Evolutionary conservation across 1,140 invertebrate genomes (phyloP), one percentile per base, ranked within the genome.

Genomic region (Ditylenchus dipsaci): DNA sequence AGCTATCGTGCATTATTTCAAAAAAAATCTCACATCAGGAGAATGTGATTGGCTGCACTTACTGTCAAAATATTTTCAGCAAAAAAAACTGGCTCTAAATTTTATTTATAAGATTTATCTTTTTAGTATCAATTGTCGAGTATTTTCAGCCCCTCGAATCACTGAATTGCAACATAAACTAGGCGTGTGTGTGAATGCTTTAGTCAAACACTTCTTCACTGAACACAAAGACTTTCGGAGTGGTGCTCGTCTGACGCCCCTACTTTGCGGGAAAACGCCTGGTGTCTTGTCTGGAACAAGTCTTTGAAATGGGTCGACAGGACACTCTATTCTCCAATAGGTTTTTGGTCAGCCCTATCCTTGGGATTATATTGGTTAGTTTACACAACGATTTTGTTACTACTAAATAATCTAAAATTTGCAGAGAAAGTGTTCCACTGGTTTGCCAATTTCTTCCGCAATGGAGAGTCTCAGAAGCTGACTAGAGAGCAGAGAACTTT

Each of bases 291-390:
- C 84, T 99, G 59, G 93, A 97, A 84, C 90, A 93, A 84, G 91
- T 93, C 11, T 97, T 98, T 85, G 86, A 93, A 15, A 91, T 90
- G 81, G 94, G 94, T 7, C 84, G 85, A 74, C 80, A 83, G 33
- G 78, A 79, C 42, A 58, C 74, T 13, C 93, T 93, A 80, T 92
- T 91, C 80, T 94, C 92, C 23, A 88, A 90, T 27, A 86, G 93
- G 57, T 87, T 97, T 71, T 97, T 97, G 89, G 90, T 73, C 95
- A 96, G 85, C 88, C 95, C 63, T 96, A 94, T 81, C 89, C 97
- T 42, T 98, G 95, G 95, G 95, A 97, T 85, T 97, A 92, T 85
- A 89, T 98, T 81, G 89, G 93, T 95, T 85, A 87, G 86, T 85
- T 59, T 59, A 63, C 47, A 26, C 65, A 42, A 26, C 56, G 19